Conservation (phyloP, 2,113 vertebrate species). For the Python bivittatus region DNA sequence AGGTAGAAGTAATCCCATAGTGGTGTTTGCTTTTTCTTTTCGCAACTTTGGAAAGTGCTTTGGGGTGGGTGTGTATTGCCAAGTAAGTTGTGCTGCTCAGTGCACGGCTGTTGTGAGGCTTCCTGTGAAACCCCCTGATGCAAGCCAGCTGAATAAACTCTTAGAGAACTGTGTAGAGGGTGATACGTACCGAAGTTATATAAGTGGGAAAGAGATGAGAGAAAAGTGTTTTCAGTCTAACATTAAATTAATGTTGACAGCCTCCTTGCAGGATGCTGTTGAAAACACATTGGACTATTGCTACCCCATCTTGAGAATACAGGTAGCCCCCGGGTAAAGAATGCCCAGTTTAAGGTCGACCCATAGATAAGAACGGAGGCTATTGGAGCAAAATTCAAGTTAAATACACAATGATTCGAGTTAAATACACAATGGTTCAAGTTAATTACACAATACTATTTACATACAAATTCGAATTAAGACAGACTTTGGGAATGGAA, state of each 20-base stretch:
- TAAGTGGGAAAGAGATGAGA: neutral
- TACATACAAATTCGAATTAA: too few species aligned
- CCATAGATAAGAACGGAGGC: too few species aligned
- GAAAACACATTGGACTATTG: neutral
- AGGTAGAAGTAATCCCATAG: neutral
- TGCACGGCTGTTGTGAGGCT: accelerated
- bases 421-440: too few species aligned
- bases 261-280: neutral
- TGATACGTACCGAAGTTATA: neutral
- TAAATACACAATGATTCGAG: too few species aligned
- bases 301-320: neutral
- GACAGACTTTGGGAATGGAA: too few species aligned
- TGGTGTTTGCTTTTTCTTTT: neutral
- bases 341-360: too few species aligned
- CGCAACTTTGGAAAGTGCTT: neutral
- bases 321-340: too few species aligned
- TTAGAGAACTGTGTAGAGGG: neutral
- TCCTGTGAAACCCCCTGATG: neutral
- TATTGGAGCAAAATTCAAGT: too few species aligned
- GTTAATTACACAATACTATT: too few species aligned
- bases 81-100: neutral
- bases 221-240: neutral
- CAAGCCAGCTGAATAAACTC: conserved; percentile 20
- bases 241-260: neutral
- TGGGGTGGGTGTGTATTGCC: neutral